Conservation (phyloP, 2,888 invertebrate genomes). For the Drosophila stalkeri region DNA sequence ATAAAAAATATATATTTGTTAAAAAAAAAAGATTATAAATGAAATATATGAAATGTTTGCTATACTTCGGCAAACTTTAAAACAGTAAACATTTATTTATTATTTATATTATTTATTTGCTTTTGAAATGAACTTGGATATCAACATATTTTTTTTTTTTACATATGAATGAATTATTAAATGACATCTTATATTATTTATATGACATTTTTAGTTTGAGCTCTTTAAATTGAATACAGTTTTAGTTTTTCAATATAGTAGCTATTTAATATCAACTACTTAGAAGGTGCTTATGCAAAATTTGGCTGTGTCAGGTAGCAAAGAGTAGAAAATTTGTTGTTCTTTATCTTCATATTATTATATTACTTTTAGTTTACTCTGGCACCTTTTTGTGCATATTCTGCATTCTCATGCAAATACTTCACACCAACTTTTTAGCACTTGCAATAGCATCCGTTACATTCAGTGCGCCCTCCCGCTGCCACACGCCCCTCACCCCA, state of each 20-base stretch:
- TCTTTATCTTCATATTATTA: constrained; percentile 32
- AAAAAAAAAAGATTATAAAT: background rate
- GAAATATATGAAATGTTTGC: too few species aligned
- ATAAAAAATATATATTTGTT: background rate
- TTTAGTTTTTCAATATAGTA: background rate
- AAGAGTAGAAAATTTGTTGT: constrained; percentile 17
- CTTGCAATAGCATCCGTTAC: constrained; percentile 64
- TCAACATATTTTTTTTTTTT: too few species aligned
- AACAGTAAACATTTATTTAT: too few species aligned
- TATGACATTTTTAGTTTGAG: too few species aligned
- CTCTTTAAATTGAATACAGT: background rate
- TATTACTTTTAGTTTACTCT: constrained; percentile 28
- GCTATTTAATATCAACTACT: constrained; percentile 6
- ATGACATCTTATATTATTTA: too few species aligned
- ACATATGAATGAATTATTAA: too few species aligned
- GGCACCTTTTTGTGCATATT: constrained; percentile 53
- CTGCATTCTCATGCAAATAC: constrained; percentile 74
- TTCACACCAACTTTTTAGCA: constrained; percentile 66
- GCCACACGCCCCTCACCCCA: background rate
- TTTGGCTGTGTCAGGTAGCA: constrained; percentile 13
- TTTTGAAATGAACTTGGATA: too few species aligned
- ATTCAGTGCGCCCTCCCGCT: constrained; percentile 38
- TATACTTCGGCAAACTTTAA: too few species aligned
- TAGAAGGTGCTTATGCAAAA: constrained; percentile 2
- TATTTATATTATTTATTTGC: too few species aligned